Conservation (phyloP, 1,140 invertebrate species). For the Pectinophora gossypiella region DNA sequence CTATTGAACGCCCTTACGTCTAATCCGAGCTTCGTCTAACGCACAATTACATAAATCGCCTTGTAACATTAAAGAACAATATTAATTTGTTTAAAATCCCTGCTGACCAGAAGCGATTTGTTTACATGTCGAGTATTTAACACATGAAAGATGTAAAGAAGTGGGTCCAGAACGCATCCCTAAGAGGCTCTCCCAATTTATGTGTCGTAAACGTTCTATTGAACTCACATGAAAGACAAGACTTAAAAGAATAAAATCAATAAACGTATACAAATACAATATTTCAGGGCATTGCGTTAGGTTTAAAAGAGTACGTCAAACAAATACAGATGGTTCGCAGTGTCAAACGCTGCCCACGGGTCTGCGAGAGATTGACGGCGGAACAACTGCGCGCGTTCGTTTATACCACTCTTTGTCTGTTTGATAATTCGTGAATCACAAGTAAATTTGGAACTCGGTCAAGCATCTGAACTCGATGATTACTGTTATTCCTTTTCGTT, state of each 20-base stretch:
- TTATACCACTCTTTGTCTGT: constrained; percentile 29
- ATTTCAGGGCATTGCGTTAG: not conserved
- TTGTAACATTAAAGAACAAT: not conserved
- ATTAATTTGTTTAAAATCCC: not conserved
- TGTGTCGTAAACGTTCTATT: not conserved
- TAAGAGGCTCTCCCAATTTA: not conserved
- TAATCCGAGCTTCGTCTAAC: not conserved
- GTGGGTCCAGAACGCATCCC: not conserved
- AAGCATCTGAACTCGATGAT: constrained; percentile 17
- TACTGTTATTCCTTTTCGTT: not conserved
- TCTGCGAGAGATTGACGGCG: constrained; percentile 33
- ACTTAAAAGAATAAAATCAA: not conserved
- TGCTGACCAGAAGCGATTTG: not conserved
- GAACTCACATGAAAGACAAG: not conserved
- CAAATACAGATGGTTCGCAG: constrained; percentile 30
- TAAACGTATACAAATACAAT: not conserved
- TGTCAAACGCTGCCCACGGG: constrained; percentile 37
- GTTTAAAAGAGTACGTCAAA: constrained; percentile 15
- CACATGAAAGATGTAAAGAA: not conserved
- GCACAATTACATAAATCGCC: not conserved
- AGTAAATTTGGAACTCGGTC: constrained; percentile 37
- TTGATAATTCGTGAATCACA: constrained; percentile 22
- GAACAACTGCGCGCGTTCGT: constrained; percentile 30
- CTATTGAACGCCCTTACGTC: constrained; percentile 17
- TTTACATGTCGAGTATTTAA: not conserved